These are phyloP conservation scores for Criorhina ranunculi DNA, from an alignment of 2,888 invertebrate genomes.

Conservation along the genomic window DNA sequence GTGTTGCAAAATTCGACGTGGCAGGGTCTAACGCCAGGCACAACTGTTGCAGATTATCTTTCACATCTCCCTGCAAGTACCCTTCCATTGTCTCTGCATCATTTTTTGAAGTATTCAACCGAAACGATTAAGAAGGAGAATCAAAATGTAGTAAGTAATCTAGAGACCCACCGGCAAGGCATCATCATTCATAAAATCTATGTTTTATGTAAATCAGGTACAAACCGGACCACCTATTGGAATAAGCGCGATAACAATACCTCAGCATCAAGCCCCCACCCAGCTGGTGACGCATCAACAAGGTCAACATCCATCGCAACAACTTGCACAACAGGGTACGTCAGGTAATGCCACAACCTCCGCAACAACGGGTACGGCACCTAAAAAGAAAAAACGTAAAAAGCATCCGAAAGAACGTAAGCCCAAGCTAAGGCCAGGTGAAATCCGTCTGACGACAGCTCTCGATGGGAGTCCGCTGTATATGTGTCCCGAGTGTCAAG, in stretches of 20 bases:
- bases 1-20: constrained; percentile 84
- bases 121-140: constrained; percentile 91
- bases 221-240: constrained; percentile 83
- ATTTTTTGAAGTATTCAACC: constrained; percentile 93
- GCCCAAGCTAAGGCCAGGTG: constrained; percentile 92
- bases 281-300: constrained; percentile 73
- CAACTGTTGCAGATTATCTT: constrained; percentile 93
- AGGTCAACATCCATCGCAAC: constrained; percentile 79
- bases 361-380: constrained; percentile 81
- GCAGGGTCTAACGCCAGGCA: constrained; percentile 87
- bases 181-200: neutral
- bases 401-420: constrained; percentile 90
- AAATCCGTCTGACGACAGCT: constrained; percentile 92
- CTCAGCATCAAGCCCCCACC: constrained; percentile 81
- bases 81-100: constrained; percentile 91
- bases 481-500: constrained; percentile 95
- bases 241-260: constrained; percentile 83
- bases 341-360: constrained; percentile 70
- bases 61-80: constrained; percentile 91
- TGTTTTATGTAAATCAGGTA: constrained; percentile 76
- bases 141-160: constrained; percentile 84
- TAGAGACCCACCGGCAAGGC: no score
- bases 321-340: constrained; percentile 77
- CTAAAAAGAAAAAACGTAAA: constrained; percentile 93
- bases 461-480: constrained; percentile 93